phyloP scores from a whole-genome alignment of 2,113 vertebrate genomes.

The Macroglossus sobrinus region DNA sequence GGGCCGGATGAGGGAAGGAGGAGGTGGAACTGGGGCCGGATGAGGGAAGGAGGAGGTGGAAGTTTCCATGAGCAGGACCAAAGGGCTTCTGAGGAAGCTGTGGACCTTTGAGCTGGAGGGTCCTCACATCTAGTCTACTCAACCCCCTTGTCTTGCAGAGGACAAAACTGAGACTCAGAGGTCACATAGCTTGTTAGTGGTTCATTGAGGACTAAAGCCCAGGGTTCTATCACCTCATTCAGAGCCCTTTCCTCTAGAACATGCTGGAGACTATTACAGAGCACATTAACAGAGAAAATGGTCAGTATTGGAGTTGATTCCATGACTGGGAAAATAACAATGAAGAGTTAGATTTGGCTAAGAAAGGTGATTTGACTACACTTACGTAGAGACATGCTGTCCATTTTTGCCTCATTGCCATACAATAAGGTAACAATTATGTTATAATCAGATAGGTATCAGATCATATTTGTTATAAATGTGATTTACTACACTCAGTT shows the following conservation, averaged over 20 bases:
- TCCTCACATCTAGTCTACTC: neutral
- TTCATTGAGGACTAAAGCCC: neutral
- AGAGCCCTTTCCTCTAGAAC: neutral
- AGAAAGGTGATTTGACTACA: neutral
- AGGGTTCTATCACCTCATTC: neutral
- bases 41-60: neutral
- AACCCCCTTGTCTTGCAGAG: neutral
- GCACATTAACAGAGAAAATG: neutral
- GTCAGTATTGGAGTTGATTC: neutral
- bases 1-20: neutral
- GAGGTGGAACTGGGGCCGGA: neutral
- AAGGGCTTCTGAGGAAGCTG: too few relatives aligned
- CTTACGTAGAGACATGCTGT: neutral
- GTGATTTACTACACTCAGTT: neutral
- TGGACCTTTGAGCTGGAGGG: neutral
- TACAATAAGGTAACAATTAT: neutral
- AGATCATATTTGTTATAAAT: neutral
- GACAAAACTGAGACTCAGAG: neutral
- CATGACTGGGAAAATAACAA: neutral
- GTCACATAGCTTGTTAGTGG: neutral
- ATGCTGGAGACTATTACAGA: neutral
- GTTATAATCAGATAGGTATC: neutral
- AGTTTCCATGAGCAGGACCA: neutral
- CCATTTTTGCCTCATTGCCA: neutral
- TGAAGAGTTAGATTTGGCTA: neutral